Conservation (phyloP, 2,797 vertebrate species). For the Delichon dasypus region DNA sequence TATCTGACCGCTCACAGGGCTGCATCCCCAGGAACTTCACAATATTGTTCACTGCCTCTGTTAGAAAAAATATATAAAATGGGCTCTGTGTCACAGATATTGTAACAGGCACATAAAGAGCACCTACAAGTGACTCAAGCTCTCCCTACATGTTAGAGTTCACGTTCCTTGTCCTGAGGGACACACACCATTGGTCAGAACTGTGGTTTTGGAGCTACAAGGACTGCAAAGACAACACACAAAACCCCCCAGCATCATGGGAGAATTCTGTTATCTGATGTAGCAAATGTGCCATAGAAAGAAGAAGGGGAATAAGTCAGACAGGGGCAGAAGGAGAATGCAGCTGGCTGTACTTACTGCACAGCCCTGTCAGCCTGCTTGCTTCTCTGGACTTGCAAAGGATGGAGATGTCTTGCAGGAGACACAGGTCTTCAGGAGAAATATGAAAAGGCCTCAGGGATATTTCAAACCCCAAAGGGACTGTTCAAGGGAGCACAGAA, state of each 20-base stretch:
- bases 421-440: not conserved
- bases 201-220: not conserved
- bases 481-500: not conserved
- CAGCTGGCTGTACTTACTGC: not conserved
- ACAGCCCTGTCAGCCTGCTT: not conserved
- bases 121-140: not conserved
- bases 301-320: not conserved
- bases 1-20: constrained; percentile 81
- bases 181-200: not conserved
- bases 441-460: not conserved
- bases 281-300: not conserved
- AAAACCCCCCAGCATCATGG: rapidly evolving
- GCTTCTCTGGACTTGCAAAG: not conserved
- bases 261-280: not conserved
- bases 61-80: not conserved
- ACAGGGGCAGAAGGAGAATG: not conserved
- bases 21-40: constrained; percentile 84
- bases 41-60: constrained; percentile 82
- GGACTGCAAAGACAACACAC: not conserved
- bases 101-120: not conserved
- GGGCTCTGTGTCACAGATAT: not conserved
- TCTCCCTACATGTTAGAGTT: not conserved
- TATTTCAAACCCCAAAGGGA: not conserved
- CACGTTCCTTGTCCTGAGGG: not conserved
- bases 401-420: not conserved